phyloP scores from a whole-genome alignment of 37 sponge, comb jelly and placozoan genomes.

The Axinella damicornis region DNA sequence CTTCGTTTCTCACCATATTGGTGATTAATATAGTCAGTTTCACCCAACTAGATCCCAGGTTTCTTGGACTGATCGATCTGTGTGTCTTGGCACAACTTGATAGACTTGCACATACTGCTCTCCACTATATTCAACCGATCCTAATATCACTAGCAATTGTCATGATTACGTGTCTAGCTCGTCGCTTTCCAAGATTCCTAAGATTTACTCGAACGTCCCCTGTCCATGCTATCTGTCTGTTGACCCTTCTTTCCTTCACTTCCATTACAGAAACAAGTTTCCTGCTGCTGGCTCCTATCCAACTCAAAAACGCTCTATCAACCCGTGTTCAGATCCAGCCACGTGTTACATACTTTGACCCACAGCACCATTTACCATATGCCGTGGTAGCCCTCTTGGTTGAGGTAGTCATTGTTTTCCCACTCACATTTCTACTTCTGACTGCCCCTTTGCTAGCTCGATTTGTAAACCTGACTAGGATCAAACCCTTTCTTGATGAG shows the following conservation, averaged over 20 bases:
- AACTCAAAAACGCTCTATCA: not conserved
- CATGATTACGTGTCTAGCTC: not conserved
- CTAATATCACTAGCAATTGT: not conserved
- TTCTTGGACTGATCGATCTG: slow-evolving; percentile 1
- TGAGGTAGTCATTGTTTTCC: slow-evolving; percentile 9
- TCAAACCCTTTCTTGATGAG: slow-evolving; percentile 19
- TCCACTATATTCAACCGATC: slow-evolving; percentile 20
- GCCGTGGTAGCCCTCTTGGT: slow-evolving; percentile 8
- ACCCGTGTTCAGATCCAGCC: not conserved
- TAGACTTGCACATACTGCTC: not conserved
- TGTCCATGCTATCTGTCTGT: slow-evolving; percentile 7
- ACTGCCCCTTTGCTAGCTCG: slow-evolving; percentile 5
- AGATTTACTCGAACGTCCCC: not conserved
- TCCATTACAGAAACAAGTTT: slow-evolving; percentile 21
- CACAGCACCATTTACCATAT: not conserved
- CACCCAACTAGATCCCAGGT: slow-evolving; percentile 20
- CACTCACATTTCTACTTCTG: not conserved
- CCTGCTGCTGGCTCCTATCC: not conserved
- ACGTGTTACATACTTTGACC: not conserved
- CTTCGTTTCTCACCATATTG: not conserved
- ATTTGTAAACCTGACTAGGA: not conserved
- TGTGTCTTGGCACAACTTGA: not conserved
- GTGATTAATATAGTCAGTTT: not conserved
- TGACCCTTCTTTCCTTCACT: not conserved
- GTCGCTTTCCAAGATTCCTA: not conserved